Base-by-base conservation (phyloP, 2,888 invertebrate genomes). In the Agrypnus murinus region DNA sequence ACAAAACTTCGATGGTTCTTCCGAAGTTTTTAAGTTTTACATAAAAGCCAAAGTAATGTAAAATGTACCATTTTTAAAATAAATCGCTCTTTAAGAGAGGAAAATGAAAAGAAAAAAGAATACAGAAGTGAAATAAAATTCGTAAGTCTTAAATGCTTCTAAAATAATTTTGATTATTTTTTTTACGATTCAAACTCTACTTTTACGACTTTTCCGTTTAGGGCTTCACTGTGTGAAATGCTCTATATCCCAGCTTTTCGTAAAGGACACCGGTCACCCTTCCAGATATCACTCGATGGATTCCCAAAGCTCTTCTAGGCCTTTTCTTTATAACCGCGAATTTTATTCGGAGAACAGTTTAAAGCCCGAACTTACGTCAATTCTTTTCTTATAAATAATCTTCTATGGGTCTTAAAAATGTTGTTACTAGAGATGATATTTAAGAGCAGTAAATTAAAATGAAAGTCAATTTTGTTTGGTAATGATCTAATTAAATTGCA, bases 261-360 rank as follows among this genome's bases (percentile, higher is more conserved):
- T 50, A 50, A 50, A 36, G 38, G 55, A 34, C 55, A 36, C 55
- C 55, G 55, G 55, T 55, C 55, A 55, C 55, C 55, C 50, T 50
- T 55, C 55, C 14, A 50, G 55, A 34, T 17, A 34, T 55, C 55
- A 36, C 55, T 4, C 55, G 38, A 36, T 36, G 17, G 50, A 50
- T 50, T 50, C 50, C 50, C 50, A 31, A 19, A 50, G 50, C 50
- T 50, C 50, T 50, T 50, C 31, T 50, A 31, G 50, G 50, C 50
- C 25, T 50, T 50, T 25, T 50, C 50, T 50, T 50, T 50, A 50
- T 50, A 50, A 50, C 50, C 50, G 50, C 50, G 50, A 50, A 55
- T 55, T 55, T 55, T 19, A 55, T 55, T 36, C 36, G 17, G 31
- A 55, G 38, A 17, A 55, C 55, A 55, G 36, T 55, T 55, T 55